phyloP scores from a whole-genome alignment of 1,140 invertebrate genomes.

The Capitella teleta region DNA sequence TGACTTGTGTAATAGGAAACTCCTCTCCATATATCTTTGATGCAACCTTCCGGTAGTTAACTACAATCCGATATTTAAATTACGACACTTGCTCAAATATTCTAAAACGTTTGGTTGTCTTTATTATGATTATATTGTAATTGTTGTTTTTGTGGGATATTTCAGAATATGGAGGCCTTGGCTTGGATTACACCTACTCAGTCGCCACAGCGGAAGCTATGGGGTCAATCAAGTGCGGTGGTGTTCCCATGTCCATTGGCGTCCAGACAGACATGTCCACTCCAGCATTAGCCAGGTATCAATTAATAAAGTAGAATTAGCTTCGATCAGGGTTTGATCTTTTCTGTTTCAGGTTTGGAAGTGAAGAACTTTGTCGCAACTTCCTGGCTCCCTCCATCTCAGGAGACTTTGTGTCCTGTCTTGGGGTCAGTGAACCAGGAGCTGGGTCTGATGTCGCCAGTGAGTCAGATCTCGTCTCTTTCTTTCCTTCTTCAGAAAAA shows the following conservation, averaged over 20 bases:
- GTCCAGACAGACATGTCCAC: conserved; percentile 51
- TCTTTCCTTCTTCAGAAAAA: too few relatives aligned
- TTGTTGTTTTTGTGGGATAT: too few relatives aligned
- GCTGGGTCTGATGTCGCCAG: conserved; percentile 52
- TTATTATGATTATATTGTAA: too few relatives aligned
- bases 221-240: conserved; percentile 47
- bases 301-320: not conserved
- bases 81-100: too few relatives aligned
- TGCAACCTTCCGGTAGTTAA: too few relatives aligned
- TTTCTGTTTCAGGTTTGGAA: conserved; percentile 44
- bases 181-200: conserved; percentile 49
- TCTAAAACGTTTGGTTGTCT: too few relatives aligned
- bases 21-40: too few relatives aligned
- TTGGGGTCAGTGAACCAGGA: conserved; percentile 50
- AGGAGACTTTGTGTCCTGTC: conserved; percentile 49
- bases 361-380: conserved; percentile 48
- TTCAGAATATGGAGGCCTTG: conserved; percentile 51
- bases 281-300: conserved; percentile 43
- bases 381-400: conserved; percentile 49
- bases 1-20: too few relatives aligned
- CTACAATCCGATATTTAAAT: too few relatives aligned
- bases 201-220: conserved; percentile 50
- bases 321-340: too few relatives aligned
- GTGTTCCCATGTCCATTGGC: conserved; percentile 47
- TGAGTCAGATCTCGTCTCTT: conserved; percentile 29